These are phyloP conservation scores for Allolobophora icterica DNA, from an alignment of 2,888 invertebrate species.

Conservation along the genomic window DNA sequence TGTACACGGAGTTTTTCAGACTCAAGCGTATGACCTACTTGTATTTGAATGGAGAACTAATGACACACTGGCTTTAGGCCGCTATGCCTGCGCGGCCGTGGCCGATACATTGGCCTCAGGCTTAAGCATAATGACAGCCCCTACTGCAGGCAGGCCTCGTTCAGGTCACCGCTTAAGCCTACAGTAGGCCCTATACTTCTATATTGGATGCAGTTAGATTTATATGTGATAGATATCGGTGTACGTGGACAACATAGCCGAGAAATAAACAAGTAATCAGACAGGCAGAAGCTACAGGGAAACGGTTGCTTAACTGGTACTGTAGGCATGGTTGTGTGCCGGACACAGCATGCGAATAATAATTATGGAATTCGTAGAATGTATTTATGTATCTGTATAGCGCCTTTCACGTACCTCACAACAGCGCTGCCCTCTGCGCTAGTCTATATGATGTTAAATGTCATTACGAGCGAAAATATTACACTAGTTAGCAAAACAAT, in stretches of 20 bases:
- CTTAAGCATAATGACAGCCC: neutral
- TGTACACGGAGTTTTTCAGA: neutral
- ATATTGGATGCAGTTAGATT: neutral
- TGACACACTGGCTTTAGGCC: neutral
- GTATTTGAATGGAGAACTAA: neutral
- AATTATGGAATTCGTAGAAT: too few species aligned
- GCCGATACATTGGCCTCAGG: neutral
- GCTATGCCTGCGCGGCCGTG: neutral
- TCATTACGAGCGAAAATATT: too few species aligned
- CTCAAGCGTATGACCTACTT: neutral
- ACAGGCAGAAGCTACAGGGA: too few species aligned
- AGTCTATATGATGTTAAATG: too few species aligned
- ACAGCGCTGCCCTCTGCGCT: too few species aligned
- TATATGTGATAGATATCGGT: neutral
- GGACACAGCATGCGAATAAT: too few species aligned
- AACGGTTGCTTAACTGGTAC: too few species aligned
- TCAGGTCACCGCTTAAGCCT: neutral
- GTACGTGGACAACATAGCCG: neutral
- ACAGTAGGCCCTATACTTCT: too few species aligned
- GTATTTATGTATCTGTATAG: too few species aligned
- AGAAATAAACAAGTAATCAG: neutral
- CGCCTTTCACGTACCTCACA: too few species aligned
- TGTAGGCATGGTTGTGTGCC: too few species aligned
- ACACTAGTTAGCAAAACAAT: too few species aligned
- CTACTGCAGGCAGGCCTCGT: neutral